Conservation (phyloP, 1,140 invertebrate genomes). For the Amphibalanus amphitrite region DNA sequence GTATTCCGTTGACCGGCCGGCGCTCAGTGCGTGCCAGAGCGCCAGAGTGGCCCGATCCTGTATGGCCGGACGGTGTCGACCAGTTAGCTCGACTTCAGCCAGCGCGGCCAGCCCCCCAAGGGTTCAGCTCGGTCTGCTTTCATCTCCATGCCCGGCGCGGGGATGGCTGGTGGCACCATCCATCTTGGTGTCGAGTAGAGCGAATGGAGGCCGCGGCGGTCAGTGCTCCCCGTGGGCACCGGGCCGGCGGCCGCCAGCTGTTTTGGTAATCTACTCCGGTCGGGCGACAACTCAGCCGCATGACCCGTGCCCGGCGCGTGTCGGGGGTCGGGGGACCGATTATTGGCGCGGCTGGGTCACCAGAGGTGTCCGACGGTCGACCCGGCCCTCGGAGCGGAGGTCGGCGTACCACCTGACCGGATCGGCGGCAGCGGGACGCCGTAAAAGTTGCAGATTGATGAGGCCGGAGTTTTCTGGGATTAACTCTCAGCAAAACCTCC, state of each 20-base stretch:
- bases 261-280: no score
- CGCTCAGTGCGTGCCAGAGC: no score
- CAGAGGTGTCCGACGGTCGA: no score
- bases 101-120: neutral
- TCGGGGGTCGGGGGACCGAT: neutral
- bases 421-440: neutral
- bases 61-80: neutral
- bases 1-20: neutral
- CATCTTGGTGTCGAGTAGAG: no score
- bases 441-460: neutral
- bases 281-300: neutral
- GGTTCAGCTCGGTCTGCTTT: neutral
- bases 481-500: neutral
- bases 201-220: no score
- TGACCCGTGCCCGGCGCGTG: neutral
- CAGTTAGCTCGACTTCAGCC: neutral
- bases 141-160: neutral
- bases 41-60: no score
- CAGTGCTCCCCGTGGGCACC: no score
- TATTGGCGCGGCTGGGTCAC: neutral
- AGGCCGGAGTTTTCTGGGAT: neutral
- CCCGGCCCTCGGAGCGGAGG: neutral
- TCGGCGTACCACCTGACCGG: neutral
- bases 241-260: no score
- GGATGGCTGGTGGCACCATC: no score